Base-by-base conservation (phyloP, 30 jellyfish, hydroid and myxozoan genomes). In the Pelagia noctiluca region DNA sequence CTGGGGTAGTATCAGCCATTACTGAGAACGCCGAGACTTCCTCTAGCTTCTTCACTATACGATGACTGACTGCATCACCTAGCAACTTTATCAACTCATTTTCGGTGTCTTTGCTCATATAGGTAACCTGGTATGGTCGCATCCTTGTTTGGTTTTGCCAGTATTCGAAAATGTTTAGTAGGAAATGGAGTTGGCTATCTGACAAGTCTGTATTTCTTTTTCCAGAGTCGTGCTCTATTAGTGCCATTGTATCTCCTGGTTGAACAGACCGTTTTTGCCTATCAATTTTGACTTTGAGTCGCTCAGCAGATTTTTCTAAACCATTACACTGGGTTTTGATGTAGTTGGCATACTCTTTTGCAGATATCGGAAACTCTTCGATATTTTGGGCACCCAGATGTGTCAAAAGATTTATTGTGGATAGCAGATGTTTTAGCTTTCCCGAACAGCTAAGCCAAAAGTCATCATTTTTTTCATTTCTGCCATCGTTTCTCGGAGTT, bases 111-210 rank as follows among this genome's bases (percentile, higher is more conserved):
- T 57, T 57, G 82, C 48, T 52, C 54, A 76, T 30, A 32, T 76
- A 76, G 62, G 66, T 76, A 23, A 76, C 79, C 18, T 21, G 79
- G 49, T 54, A 32, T 23, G 88, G 65, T 7, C 80, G 78, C 29
- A 11, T 76, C 36, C 31, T 33, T 7, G 82, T 49, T 11, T 53
- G 31, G 29, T 53, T 32, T 21, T 3, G 63, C 88, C 74, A 73
- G 28, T 48, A 12, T 37, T 73, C 48, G 25, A 73, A 73, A 48
- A 50, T 21, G 35, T 70, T 42, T 34, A 42, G 10, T 24, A 70
- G 33, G 31, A 11, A 70, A 34, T 10, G 53, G 49, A 54, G 49
- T 24, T 64, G 53, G 49, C 53, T 31, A 64, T 64, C 78, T 54
- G 78, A 64, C 50, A 64, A 64, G 29, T 22, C 78, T 31, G 23